Base-by-base conservation (phyloP, 53 echinoderm and acorn worm species). In the Glandiceps talaboti region DNA sequence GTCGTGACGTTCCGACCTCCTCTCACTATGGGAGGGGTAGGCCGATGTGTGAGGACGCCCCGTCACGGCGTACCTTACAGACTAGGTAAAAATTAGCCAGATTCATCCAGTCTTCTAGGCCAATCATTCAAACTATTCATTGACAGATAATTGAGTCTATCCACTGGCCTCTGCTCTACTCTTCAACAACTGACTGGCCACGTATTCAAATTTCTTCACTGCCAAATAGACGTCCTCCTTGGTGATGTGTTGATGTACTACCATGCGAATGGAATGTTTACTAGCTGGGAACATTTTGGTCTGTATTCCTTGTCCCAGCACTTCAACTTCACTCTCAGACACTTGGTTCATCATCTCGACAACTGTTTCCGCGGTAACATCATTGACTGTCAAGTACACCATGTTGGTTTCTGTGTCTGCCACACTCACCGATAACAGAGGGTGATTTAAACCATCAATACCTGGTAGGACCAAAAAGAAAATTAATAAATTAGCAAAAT, bases 401-500 rank as follows among this genome's bases (percentile, higher is more conserved):
- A 96, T 96, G 89, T 96, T 96, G 73, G 87, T 93, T 45, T 90
- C 82, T 10, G 89, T 90, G 32, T 78, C 75, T 10, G 74, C 77
- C 12, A 84, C 89, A 33, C 89, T 85, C 33, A 89, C 87, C 32
- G 91, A 87, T 64, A 91, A 86, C 1, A 87, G 32, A 0, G 89
- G 30, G 73, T 84, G 89, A 12, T 79, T 85, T 78, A 87, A 45
- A 29, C 85, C 87, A 26, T 79, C 85, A 76, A 94, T 29, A n/a
- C 94, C 94, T 94, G 79, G 30, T 1, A 1, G 30, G 30, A 29
- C 25, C 33, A 14, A 29, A 26, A 33, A 1, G 73, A 73, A n/a
- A n/a, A n/a, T n/a, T n/a, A n/a, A n/a, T n/a, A n/a, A n/a, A n/a
- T n/a, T n/a, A n/a, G n/a, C n/a, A n/a, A n/a, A n/a, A n/a, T n/a